A percentile compares a stretch with the other conserved stretches of the same genome.
These are phyloP conservation scores for Drosophila affinis DNA, from an alignment of 2,888 invertebrate genomes.

Conservation along the genomic window DNA sequence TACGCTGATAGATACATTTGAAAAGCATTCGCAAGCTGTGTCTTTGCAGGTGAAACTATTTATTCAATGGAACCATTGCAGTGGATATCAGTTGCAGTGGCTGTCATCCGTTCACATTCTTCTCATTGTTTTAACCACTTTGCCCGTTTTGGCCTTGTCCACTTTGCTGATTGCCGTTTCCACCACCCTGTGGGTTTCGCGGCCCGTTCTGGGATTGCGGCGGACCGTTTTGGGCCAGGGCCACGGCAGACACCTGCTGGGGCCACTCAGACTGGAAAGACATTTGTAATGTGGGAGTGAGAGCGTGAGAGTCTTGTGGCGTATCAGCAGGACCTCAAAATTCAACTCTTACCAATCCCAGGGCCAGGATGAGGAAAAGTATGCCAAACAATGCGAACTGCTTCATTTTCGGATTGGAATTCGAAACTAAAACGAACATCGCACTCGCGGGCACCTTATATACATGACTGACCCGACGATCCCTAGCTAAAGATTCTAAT, in stretches of 20 bases:
- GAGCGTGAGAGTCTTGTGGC: neutral
- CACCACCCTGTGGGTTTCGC: conserved; percentile 29
- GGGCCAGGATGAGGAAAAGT: conserved; percentile 52
- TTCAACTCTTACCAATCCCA: conserved; percentile 58
- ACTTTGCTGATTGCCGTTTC: conserved; percentile 29
- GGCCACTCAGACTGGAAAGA: conserved; percentile 29
- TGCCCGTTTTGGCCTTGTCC: conserved; percentile 37
- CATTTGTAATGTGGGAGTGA: neutral
- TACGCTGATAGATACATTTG: no score
- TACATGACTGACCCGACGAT: conserved; percentile 21
- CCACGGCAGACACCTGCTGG: conserved; percentile 31
- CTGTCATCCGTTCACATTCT: neutral
- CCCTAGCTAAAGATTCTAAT: conserved; percentile 9
- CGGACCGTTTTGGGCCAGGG: conserved; percentile 23
- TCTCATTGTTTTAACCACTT: conserved; percentile 10
- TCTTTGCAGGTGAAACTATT: conserved; percentile 25
- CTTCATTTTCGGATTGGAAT: conserved; percentile 50
- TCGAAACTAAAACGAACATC: conserved; percentile 6
- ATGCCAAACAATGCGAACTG: conserved; percentile 62
- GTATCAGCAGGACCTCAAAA: neutral
- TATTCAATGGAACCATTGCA: conserved; percentile 6
- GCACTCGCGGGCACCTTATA: conserved; percentile 39
- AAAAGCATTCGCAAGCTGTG: no score
- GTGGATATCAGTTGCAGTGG: no score
- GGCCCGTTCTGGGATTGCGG: conserved; percentile 15